These are phyloP conservation scores for Hexactinellida sp. DNA, from an alignment of 37 sponge, comb jelly and placozoan genomes.

Conservation along the genomic window DNA sequence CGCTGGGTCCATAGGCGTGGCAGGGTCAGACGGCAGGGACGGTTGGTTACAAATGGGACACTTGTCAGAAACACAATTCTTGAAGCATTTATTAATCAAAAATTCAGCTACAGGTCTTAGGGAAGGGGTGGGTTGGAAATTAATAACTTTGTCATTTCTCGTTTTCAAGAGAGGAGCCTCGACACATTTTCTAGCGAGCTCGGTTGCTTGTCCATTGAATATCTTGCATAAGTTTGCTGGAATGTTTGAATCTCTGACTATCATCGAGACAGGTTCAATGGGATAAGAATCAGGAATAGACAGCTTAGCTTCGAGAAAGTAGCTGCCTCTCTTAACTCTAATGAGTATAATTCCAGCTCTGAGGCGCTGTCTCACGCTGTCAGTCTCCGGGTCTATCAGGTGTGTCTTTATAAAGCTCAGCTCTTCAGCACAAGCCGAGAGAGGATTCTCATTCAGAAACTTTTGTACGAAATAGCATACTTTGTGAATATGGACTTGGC, in stretches of 20 bases:
- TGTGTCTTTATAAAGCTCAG: constrained; percentile 55
- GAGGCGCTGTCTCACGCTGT: background rate
- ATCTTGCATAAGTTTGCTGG: constrained; percentile 44
- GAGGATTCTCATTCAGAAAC: constrained; percentile 58
- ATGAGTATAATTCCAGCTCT: background rate
- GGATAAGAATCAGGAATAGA: constrained; percentile 9
- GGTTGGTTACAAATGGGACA: constrained; percentile 61
- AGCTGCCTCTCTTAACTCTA: background rate
- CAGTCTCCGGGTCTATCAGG: constrained; percentile 15
- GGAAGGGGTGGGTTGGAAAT: constrained; percentile 65
- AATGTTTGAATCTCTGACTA: constrained; percentile 63
- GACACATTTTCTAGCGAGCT: constrained; percentile 59
- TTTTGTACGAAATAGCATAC: constrained; percentile 16
- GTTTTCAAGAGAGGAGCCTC: constrained; percentile 58
- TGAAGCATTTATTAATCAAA: constrained; percentile 46
- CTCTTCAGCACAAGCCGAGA: constrained; percentile 79
- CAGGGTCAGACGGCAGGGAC: constrained; percentile 58
- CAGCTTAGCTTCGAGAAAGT: background rate
- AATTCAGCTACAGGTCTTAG: constrained; percentile 42
- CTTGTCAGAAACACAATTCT: constrained; percentile 36
- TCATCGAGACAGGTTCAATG: constrained; percentile 44
- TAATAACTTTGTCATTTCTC: constrained; percentile 56
- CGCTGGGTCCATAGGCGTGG: background rate
- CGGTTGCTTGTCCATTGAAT: constrained; percentile 45
- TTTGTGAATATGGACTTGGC: constrained; percentile 39